Base-by-base conservation (phyloP, 2,888 invertebrate genomes). In the Rambutsinella grinnellia region DNA sequence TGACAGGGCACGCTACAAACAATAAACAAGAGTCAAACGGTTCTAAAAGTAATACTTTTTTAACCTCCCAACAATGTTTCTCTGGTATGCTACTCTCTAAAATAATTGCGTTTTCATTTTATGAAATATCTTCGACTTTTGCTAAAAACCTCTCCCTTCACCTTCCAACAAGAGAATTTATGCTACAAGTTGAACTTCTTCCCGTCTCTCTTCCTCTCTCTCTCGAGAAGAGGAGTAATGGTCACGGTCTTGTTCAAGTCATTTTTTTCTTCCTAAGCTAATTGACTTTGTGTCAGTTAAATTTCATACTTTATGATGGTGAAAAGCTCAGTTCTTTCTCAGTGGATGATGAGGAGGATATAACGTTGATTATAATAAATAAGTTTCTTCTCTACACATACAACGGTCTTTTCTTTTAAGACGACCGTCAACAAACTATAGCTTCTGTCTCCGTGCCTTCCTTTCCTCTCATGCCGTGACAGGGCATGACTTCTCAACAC, bases 211-310 rank as follows among this genome's bases (percentile, higher is more conserved):
- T 46, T 44, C 51, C 51, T 44, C 23, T 26, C 21, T 51, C 17
- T 58, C 47, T 8, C 27, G 19, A 6, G 17, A 17, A 53, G 60
- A 24, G 28, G 28, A 28, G 19, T 49, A 49, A 49, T 49, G 49
- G 49, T 49, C 49, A 49, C 21, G 54, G 54, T 19, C 8, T 19
- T 5, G 23, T 8, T n/a, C 8, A 57, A 24, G 23, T 27, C 26
- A 27, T 57, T 56, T 54, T 23, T 54, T 54, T 10, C 23, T 15
- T 23, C 19, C 21, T 21, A 21, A 36, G 24, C 67, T 74, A 74
- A 74, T 74, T 74, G 74, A 74, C 74, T 74, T 74, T 74, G 62
- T 67, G 74, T 74, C 74, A 74, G 67, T 60, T 74, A 67, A 69
- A 67, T 54, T 74, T 67, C 28, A 10, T 67, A 74, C 47, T 74